Base-by-base conservation (phyloP, 2,888 invertebrate species). In the Zelleria hepariella region DNA sequence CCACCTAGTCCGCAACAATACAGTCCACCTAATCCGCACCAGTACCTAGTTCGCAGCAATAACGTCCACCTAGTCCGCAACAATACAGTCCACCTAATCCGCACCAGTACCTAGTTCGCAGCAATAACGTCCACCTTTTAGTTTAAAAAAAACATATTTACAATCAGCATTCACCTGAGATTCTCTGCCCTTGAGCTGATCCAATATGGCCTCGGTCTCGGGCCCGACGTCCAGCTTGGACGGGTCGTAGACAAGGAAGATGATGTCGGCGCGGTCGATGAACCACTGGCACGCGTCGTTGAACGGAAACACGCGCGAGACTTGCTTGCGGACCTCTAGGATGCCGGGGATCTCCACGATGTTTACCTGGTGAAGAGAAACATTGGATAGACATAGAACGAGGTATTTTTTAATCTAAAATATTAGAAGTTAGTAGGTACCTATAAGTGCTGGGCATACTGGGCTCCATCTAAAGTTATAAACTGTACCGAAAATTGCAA, bases 251-350 rank as follows among this genome's bases (percentile, higher is more conserved):
- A 98, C 95, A 60, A 98, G 91, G 88, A 98, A 97, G 77, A 98
- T 97, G 68, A 98, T 95, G 78, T 98, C 97, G 24, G 98, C 97
- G 63, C 97, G 92, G 83, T 98, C 97, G 73, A 98, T 97, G 86
- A 98, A 98, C 98, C 98, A 98, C 81, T 97, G 97, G 77, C 97
- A 97, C 57, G 97, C 98, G 76, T 98, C 97, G 76, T 97, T 97
- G 86, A 97, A 97, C 59, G 98, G 97, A 75, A 98, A 98, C 62
- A 96, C 92, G 58, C 97, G 92, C 58, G 97, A 97, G 58, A 96
- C 95, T 88, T 96, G 96, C 81, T 97, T 96, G 66, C 96, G 92
- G 62, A 96, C 96, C 91, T 98, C 98, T 70, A 98, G 88, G 71
- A 98, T 97, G 64, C 98, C 98, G 61, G 98, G 98, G 75, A 97